Evolutionary conservation across 1,140 invertebrate genomes (phyloP).

Genomic region (Rhopalosiphum maidis): DNA sequence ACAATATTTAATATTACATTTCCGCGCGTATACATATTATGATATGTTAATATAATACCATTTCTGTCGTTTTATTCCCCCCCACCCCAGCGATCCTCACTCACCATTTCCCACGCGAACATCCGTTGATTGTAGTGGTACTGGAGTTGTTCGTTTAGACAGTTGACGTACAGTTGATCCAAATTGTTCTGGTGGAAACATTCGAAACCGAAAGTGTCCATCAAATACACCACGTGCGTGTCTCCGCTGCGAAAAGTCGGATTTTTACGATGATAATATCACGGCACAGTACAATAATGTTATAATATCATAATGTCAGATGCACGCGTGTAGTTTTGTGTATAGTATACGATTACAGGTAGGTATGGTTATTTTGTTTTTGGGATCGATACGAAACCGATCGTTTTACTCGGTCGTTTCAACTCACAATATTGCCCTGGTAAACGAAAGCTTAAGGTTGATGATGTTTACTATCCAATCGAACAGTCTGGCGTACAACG

Average conservation of each 20-base stretch:
- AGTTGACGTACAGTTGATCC: conserved; percentile 87
- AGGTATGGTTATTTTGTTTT: not conserved
- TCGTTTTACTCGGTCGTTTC: not conserved
- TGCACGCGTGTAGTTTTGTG: not conserved
- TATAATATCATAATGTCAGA: too few relatives aligned
- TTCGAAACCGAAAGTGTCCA: conserved; percentile 92
- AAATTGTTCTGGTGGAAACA: conserved; percentile 85
- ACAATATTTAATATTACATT: too few relatives aligned
- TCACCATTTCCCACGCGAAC: conserved; percentile 85
- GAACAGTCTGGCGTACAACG: conserved; percentile 80
- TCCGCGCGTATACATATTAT: not conserved
- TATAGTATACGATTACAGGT: not conserved
- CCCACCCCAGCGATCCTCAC: not conserved
- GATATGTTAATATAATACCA: not conserved
- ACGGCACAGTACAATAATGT: not conserved
- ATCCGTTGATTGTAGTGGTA: conserved; percentile 87
- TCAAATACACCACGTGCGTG: conserved; percentile 76
- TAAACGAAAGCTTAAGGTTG: conserved; percentile 80
- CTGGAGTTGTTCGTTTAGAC: conserved; percentile 87
- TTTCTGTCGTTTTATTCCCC: too few relatives aligned
- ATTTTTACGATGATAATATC: not conserved
- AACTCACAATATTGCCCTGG: conserved; percentile 81
- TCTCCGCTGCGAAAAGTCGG: conserved; percentile 74
- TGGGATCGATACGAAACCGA: not conserved
- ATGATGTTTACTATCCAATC: conserved; percentile 88